Conservation (phyloP, 2,113 vertebrate species). For the Perognathus longimembris region DNA sequence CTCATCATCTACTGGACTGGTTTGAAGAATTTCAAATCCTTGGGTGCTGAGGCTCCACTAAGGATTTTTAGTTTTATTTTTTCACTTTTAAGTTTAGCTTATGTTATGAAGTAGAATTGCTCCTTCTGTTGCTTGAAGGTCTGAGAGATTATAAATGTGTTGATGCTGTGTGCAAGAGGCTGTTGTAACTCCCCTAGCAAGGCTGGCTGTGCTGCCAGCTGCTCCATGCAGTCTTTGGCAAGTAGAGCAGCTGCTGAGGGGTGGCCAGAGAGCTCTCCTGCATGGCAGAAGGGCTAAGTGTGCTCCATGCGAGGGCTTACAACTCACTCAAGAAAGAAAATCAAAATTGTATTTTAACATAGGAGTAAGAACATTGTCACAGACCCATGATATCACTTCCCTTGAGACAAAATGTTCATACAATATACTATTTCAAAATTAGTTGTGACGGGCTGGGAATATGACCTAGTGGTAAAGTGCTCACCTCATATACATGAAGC, state of each 20-base stretch:
- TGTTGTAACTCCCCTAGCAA: neutral
- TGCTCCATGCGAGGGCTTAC: constrained; percentile 39
- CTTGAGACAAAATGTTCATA: constrained; percentile 14
- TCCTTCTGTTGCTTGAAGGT: neutral
- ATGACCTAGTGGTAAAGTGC: too few relatives aligned
- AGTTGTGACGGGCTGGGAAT: too few relatives aligned
- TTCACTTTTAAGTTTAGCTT: constrained; percentile 3
- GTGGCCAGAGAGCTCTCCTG: neutral
- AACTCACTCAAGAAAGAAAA: constrained; percentile 61
- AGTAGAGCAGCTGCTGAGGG: neutral
- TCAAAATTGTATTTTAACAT: constrained; percentile 51
- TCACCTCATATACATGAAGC: too few relatives aligned
- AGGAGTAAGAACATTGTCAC: constrained; percentile 50
- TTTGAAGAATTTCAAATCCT: neutral
- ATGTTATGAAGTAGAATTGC: neutral
- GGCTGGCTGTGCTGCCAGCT: neutral
- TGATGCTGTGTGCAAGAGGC: neutral
- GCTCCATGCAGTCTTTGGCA: neutral
- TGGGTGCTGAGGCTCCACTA: neutral
- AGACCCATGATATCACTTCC: constrained; percentile 36
- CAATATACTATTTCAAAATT: neutral
- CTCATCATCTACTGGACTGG: constrained; percentile 20
- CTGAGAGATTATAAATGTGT: neutral
- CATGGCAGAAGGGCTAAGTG: neutral
- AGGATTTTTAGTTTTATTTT: neutral